phyloP scores from a whole-genome alignment of 1,140 invertebrate genomes.

The Procambarus virginalis region DNA sequence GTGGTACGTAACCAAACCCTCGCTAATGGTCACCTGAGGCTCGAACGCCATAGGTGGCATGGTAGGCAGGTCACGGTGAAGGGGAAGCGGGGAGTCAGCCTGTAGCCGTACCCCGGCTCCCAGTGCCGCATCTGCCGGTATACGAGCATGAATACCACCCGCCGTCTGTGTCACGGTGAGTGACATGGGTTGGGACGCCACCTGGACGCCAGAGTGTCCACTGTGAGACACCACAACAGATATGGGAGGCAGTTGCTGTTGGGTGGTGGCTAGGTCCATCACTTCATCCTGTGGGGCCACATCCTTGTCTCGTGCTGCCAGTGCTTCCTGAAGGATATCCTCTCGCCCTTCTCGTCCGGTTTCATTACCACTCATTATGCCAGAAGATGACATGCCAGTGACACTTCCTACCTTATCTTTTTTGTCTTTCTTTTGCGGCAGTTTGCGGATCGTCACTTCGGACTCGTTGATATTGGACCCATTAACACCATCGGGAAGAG shows the following conservation, averaged over 20 bases:
- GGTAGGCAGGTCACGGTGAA: conserved; percentile 63
- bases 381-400: not conserved
- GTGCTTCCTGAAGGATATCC: conserved; percentile 63
- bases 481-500: conserved; percentile 59
- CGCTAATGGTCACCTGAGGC: conserved; percentile 67
- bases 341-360: conserved; percentile 24
- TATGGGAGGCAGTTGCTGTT: conserved; percentile 64
- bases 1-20: conserved; percentile 66
- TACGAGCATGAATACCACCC: conserved; percentile 56
- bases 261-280: conserved; percentile 64
- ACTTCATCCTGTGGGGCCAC: conserved; percentile 55
- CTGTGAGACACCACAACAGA: conserved; percentile 65
- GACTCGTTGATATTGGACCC: conserved; percentile 63
- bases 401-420: conserved; percentile 40
- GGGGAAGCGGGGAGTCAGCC: conserved; percentile 55
- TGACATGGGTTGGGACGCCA: conserved; percentile 51
- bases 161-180: conserved; percentile 63
- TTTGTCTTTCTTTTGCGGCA: conserved; percentile 60
- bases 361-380: conserved; percentile 1
- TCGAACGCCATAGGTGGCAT: conserved; percentile 68
- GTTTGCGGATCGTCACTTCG: conserved; percentile 67
- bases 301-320: conserved; percentile 66
- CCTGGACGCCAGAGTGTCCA: conserved; percentile 46
- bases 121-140: conserved; percentile 59
- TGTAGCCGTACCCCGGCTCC: conserved; percentile 63